A percentile compares a stretch with the other conserved stretches of the same genome.
phyloP scores from a whole-genome alignment of 2,113 vertebrate genomes.

The Salvelinus namaycush region DNA sequence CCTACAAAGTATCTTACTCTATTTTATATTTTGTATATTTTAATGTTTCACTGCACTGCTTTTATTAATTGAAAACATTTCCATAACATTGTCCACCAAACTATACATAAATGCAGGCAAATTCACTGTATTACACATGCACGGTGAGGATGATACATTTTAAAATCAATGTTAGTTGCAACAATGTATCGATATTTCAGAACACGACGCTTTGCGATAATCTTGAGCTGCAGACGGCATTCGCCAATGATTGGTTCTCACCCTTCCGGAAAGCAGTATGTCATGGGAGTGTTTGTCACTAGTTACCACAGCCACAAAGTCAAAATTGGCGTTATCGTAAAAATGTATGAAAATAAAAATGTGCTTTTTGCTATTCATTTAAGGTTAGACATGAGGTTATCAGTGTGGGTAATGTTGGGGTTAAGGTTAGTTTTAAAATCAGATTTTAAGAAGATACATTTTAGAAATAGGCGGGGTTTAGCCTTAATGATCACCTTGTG shows the following conservation, averaged over 20 bases:
- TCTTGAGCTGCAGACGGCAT: conserved; percentile 16
- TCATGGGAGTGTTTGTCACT: conserved; percentile 29
- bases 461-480: too few species aligned
- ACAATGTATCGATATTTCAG: background rate
- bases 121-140: background rate
- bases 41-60: background rate
- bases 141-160: background rate
- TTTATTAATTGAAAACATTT: background rate
- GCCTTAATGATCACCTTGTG: too few species aligned
- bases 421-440: too few species aligned
- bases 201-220: conserved; percentile 47
- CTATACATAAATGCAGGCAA: background rate
- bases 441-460: too few species aligned
- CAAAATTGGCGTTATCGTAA: too few species aligned
- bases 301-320: conserved; percentile 26
- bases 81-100: too few species aligned
- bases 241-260: conserved; percentile 47
- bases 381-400: too few species aligned
- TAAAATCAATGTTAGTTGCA: background rate
- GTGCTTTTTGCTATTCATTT: too few species aligned
- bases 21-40: background rate
- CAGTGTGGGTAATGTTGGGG: too few species aligned
- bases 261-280: conserved; percentile 57
- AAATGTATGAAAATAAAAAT: too few species aligned
- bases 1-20: background rate